Evolutionary conservation across 2,113 vertebrate genomes (phyloP).

Genomic region (Clinocottus analis): DNA sequence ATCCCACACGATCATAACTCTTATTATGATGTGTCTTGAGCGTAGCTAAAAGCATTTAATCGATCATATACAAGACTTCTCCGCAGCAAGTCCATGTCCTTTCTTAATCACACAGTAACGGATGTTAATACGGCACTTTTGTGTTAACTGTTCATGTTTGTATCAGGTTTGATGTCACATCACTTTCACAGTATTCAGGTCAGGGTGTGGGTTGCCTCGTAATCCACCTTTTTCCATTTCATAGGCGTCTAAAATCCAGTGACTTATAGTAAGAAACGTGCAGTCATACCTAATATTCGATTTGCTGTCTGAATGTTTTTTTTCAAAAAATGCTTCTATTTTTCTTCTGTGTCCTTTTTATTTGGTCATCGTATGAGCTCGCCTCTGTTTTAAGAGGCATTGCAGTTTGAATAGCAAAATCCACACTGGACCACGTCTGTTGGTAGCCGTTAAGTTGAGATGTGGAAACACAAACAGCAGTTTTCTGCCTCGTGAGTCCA

Average conservation of each 20-base stretch:
- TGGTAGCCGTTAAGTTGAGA: not conserved
- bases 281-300: slow-evolving; percentile 6
- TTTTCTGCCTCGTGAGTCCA: slow-evolving; percentile 11
- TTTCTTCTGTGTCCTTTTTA: slow-evolving; percentile 39
- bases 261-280: not conserved
- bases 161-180: slow-evolving; percentile 9
- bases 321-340: slow-evolving; percentile 24
- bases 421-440: slow-evolving; percentile 24
- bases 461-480: not conserved
- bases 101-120: slow-evolving; percentile 4
- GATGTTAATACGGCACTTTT: slow-evolving; percentile 8
- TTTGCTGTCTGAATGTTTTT: slow-evolving; percentile 27
- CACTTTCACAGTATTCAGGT: not conserved
- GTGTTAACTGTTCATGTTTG: slow-evolving; percentile 7
- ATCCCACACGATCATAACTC: not conserved
- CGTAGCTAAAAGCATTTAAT: not conserved
- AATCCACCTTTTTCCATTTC: not conserved
- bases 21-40: not conserved
- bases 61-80: not conserved
- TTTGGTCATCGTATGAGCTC: slow-evolving; percentile 34
- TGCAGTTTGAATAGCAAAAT: slow-evolving; percentile 33
- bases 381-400: slow-evolving; percentile 79
- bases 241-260: not conserved
- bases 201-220: not conserved
- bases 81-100: slow-evolving; percentile 2